A percentile compares a stretch with the other conserved stretches of the same genome.
Conservation (phyloP, 2,888 invertebrate species). For the Dicyrtoma fusca region DNA sequence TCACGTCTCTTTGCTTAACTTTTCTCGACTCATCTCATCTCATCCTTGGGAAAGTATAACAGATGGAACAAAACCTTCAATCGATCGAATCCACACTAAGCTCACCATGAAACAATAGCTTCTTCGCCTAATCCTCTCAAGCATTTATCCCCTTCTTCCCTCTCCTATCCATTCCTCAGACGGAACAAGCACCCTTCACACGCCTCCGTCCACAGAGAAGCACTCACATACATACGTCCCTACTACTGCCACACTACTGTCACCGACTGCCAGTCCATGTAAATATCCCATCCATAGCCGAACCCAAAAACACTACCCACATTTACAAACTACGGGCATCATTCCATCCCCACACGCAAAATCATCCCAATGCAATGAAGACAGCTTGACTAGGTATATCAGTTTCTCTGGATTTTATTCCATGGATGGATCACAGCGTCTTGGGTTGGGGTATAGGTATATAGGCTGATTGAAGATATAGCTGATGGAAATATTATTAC, state of each 20-base stretch:
- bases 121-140: constrained; percentile 36
- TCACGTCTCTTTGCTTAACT: constrained; percentile 36
- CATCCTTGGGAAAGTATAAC: constrained; percentile 50
- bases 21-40: constrained; percentile 39
- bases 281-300: too few relatives aligned
- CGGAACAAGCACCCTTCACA: constrained; percentile 27
- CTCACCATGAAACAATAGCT: constrained; percentile 52
- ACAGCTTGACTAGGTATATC: too few relatives aligned
- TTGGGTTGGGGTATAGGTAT: too few relatives aligned
- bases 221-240: background rate
- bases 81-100: constrained; percentile 52
- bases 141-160: constrained; percentile 23
- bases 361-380: too few relatives aligned
- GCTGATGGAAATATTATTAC: background rate
- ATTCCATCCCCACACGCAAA: too few relatives aligned
- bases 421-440: too few relatives aligned
- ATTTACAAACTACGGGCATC: too few relatives aligned
- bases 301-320: too few relatives aligned
- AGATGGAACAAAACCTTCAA: constrained; percentile 50
- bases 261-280: background rate
- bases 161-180: constrained; percentile 19
- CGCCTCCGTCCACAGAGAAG: background rate
- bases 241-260: background rate
- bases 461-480: background rate
- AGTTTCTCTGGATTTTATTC: too few relatives aligned